A percentile compares a stretch with the other conserved stretches of the same genome.
Conservation (phyloP, 37 sponge, comb jelly and placozoan genomes). For the Aplysina aerophoba region DNA sequence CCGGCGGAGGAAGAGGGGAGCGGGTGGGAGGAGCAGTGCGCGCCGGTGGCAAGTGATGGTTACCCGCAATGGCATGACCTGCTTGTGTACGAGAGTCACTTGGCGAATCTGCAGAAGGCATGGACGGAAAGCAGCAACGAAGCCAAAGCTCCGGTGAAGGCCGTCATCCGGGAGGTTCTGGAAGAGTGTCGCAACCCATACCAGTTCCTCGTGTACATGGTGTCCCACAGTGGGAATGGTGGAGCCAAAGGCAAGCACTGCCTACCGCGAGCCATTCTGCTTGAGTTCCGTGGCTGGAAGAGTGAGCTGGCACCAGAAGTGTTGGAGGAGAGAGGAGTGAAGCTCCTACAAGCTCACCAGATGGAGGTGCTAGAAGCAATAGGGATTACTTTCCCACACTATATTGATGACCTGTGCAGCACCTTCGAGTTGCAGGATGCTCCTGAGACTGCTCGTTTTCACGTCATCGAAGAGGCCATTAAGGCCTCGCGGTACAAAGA, state of each 20-base stretch:
- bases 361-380: background rate
- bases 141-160: background rate
- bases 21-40: too few species aligned
- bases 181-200: background rate
- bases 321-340: background rate
- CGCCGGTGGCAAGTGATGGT: too few species aligned
- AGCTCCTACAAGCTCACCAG: background rate
- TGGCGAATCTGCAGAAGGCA: background rate
- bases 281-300: conserved; percentile 48
- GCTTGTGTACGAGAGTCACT: background rate
- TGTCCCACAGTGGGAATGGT: background rate
- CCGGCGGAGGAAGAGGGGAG: too few species aligned
- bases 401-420: conserved; percentile 2
- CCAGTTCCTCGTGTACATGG: background rate
- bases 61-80: too few species aligned
- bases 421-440: background rate
- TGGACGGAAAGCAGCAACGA: background rate
- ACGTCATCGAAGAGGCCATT: background rate
- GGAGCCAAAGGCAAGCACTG: conserved; percentile 19
- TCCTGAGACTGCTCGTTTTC: background rate
- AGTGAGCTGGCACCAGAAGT: background rate
- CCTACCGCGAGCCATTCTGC: conserved; percentile 29
- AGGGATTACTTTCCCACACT: background rate
- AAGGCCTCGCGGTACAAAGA: background rate
- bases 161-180: background rate